A percentile compares a stretch with the other conserved stretches of the same genome.
Conservation (phyloP, 2,888 invertebrate genomes). For the Dexiosoma caninum region DNA sequence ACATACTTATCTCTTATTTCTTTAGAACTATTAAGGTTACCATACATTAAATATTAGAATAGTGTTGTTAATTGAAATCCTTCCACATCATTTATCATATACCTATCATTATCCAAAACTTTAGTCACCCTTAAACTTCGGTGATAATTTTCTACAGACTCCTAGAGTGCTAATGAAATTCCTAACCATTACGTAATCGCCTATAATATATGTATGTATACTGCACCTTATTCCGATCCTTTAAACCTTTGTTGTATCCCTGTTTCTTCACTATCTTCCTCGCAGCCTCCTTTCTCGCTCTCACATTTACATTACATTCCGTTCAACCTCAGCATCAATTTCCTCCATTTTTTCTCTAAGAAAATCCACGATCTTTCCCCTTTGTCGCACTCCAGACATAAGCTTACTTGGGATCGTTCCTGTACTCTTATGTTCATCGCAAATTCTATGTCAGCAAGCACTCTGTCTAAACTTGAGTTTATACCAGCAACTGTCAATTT, state of each 20-base stretch:
- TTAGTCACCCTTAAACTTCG: background rate
- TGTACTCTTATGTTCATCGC: conserved; percentile 2
- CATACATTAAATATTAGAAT: no score
- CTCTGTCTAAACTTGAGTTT: background rate
- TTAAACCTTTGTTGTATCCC: no score
- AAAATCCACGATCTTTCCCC: background rate
- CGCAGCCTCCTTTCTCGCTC: background rate
- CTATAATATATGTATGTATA: background rate
- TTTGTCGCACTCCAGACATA: background rate
- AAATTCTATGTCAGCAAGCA: background rate
- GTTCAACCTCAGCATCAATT: background rate
- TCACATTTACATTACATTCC: no score
- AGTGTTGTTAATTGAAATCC: background rate
- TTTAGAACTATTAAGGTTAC: no score
- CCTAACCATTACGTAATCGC: background rate
- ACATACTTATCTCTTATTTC: no score
- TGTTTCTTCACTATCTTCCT: no score
- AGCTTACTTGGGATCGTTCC: background rate
- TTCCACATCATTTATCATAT: background rate
- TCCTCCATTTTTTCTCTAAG: background rate
- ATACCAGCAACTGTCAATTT: conserved; percentile 68
- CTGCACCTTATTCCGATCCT: no score
- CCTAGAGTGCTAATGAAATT: no score
- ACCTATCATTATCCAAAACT: background rate
- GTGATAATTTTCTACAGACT: background rate